A percentile compares a stretch with the other conserved stretches of the same genome.
Evolutionary conservation across 2,888 invertebrate species (phyloP).

Genomic region (Lysandra bellargus): DNA sequence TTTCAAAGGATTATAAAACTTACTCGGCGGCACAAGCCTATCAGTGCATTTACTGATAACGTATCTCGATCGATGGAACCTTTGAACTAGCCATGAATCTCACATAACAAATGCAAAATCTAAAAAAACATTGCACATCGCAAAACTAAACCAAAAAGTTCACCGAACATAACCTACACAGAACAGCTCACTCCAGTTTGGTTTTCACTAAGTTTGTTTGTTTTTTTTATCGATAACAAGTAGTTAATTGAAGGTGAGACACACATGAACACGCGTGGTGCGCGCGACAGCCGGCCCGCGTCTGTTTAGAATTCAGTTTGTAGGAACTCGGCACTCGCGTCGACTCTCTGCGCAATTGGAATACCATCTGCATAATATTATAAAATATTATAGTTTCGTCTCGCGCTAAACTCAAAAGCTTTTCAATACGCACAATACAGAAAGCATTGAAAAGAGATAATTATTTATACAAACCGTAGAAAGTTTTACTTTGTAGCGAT

Average conservation of each 20-base stretch:
- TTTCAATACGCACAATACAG: not conserved
- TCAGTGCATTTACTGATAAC: slow-evolving; percentile 49
- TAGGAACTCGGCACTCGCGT: slow-evolving; percentile 56
- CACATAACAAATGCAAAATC: slow-evolving; percentile 1
- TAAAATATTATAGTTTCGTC: not conserved
- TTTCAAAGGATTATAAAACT: not conserved
- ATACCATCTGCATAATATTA: not conserved
- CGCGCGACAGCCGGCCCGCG: slow-evolving; percentile 20
- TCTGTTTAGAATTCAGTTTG: slow-evolving; percentile 40
- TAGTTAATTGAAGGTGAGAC: not conserved
- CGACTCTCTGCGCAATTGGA: slow-evolving; percentile 64
- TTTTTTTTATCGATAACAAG: slow-evolving; percentile 4
- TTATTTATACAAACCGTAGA: not conserved
- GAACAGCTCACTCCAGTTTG: not conserved
- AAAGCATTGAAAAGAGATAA: not conserved
- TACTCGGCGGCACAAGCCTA: not conserved
- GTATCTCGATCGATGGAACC: slow-evolving; percentile 48
- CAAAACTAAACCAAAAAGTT: not conserved
- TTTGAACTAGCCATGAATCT: slow-evolving; percentile 50
- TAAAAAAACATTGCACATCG: not conserved
- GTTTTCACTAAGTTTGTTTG: not conserved
- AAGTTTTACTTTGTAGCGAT: not conserved
- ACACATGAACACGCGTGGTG: not conserved
- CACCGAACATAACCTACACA: slow-evolving; percentile 2
- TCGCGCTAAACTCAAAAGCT: not conserved